A percentile compares a stretch with the other conserved stretches of the same genome.
Conservation (phyloP, 2,113 vertebrate genomes). For the Protobothrops flavoviridis region DNA sequence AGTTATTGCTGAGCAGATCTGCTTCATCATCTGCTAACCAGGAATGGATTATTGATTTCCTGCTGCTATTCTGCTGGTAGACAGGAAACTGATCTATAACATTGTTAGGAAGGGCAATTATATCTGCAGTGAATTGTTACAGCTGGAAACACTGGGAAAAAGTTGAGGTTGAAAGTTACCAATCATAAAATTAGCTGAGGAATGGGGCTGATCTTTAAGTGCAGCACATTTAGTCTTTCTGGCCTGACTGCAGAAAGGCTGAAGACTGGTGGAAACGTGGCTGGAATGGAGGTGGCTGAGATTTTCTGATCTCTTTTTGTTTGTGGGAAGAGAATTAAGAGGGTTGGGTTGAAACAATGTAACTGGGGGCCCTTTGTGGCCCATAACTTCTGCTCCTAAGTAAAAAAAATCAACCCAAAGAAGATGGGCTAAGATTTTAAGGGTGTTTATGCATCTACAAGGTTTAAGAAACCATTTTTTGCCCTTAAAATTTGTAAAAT, state of each 20-base stretch:
- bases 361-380: background rate
- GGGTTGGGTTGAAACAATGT: background rate
- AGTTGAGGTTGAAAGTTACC: background rate
- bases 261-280: background rate
- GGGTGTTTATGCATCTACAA: background rate
- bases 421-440: background rate
- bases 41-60: background rate
- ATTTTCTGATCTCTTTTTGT: background rate
- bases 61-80: background rate
- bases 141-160: background rate
- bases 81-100: background rate
- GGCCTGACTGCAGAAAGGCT: background rate
- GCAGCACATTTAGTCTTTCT: background rate
- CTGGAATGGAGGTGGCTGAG: background rate
- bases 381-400: background rate
- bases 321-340: background rate
- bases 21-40: background rate
- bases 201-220: background rate
- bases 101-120: background rate
- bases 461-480: background rate
- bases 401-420: background rate
- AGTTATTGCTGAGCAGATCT: background rate
- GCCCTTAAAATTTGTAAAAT: background rate
- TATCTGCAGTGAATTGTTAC: background rate
- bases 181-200: background rate